These are phyloP conservation scores for Ectemnius continuus DNA, from an alignment of 2,888 invertebrate species.

Conservation along the genomic window DNA sequence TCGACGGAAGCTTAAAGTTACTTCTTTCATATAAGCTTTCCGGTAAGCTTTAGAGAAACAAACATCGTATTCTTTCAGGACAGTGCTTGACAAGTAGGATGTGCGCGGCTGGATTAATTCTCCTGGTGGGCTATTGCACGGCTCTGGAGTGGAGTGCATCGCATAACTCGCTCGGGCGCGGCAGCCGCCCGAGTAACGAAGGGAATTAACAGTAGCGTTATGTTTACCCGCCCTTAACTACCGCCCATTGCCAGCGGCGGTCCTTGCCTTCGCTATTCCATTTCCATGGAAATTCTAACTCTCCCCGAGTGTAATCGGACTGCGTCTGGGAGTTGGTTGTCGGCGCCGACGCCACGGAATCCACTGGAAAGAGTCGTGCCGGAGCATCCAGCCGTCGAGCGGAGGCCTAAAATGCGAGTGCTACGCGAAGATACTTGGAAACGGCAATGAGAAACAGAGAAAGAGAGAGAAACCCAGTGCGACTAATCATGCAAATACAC, in stretches of 20 bases:
- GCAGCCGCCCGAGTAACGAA: conserved; percentile 33
- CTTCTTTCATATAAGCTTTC: too few relatives aligned
- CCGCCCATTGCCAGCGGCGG: not conserved
- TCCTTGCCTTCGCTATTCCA: conserved; percentile 36
- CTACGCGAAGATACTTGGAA: conserved; percentile 2
- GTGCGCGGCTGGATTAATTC: not conserved
- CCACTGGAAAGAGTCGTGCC: not conserved
- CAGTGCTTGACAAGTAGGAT: not conserved
- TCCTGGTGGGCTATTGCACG: conserved; percentile 11
- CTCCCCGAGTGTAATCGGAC: conserved; percentile 2
- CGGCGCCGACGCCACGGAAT: conserved; percentile 10
- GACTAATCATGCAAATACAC: conserved; percentile 34
- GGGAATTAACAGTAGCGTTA: conserved; percentile 42
- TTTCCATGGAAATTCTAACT: conserved; percentile 57
- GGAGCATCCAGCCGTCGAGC: too few relatives aligned
- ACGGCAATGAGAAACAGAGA: not conserved
- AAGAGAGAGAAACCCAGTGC: not conserved
- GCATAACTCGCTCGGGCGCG: conserved; percentile 9
- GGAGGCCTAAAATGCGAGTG: too few relatives aligned
- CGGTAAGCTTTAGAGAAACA: too few relatives aligned
- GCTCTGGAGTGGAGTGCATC: conserved; percentile 3
- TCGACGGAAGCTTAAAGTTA: too few relatives aligned
- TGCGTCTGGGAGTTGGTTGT: conserved; percentile 19
- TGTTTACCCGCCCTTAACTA: conserved; percentile 12
- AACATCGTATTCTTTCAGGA: too few relatives aligned